Percentiles rank a stretch among this genome's conserved stretches.
These are phyloP conservation scores for Candoia aspera DNA, from an alignment of 2,113 vertebrate species.

Conservation along the genomic window DNA sequence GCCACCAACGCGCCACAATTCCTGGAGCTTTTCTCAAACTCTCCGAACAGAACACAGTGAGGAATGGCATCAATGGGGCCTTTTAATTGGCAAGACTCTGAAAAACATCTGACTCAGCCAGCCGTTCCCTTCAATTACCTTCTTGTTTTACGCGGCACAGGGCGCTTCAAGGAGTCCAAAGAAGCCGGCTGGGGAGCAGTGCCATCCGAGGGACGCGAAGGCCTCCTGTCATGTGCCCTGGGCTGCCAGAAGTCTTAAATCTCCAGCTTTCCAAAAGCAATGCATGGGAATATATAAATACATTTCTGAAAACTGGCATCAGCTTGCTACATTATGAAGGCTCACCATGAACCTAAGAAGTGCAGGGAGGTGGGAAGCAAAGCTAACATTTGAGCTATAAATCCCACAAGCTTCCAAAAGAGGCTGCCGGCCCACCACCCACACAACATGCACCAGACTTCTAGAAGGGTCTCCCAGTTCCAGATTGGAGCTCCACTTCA, in stretches of 20 bases:
- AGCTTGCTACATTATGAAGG: neutral
- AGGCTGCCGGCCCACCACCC: neutral
- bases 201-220: constrained; percentile 20
- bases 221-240: neutral
- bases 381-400: neutral
- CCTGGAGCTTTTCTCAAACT: neutral
- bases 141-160: constrained; percentile 37
- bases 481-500: neutral
- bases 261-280: neutral
- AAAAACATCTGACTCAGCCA: constrained; percentile 51
- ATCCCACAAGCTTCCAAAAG: neutral
- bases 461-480: neutral
- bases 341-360: rapidly evolving
- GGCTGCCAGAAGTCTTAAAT: neutral
- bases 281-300: neutral
- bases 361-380: neutral
- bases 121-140: constrained; percentile 49
- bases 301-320: neutral
- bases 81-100: constrained; percentile 19
- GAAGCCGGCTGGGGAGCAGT: neutral
- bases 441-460: neutral
- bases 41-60: rapidly evolving
- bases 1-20: constrained; percentile 1
- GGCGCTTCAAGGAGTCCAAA: neutral
- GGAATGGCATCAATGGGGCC: constrained; percentile 41